These are phyloP conservation scores for Clarias macrocephalus DNA, from an alignment of 2,113 vertebrate species.

Conservation along the genomic window DNA sequence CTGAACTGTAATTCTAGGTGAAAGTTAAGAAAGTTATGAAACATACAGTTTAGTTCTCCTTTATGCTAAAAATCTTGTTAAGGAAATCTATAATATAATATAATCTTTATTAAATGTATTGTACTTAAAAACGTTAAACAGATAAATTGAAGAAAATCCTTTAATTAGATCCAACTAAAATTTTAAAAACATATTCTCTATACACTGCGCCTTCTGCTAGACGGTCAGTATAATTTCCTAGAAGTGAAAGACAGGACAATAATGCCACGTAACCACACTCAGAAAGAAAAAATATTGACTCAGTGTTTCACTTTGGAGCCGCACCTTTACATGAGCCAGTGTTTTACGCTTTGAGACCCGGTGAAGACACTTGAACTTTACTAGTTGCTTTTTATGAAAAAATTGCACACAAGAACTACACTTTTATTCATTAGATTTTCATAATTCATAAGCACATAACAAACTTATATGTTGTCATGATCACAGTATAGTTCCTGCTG, in stretches of 20 bases:
- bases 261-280: neutral
- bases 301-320: neutral
- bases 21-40: neutral
- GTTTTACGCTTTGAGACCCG: neutral
- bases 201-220: neutral
- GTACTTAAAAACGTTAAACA: neutral
- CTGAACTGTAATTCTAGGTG: neutral
- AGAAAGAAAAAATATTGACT: constrained; percentile 16
- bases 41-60: neutral
- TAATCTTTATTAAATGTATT: neutral
- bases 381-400: neutral
- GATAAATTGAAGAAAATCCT: neutral
- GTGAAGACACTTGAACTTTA: neutral
- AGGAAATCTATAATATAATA: no score
- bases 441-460: neutral
- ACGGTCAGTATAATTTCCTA: neutral
- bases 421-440: neutral
- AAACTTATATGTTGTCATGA: neutral
- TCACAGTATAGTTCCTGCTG: neutral
- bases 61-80: neutral
- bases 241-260: neutral
- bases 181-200: neutral
- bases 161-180: neutral
- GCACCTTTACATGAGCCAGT: neutral
- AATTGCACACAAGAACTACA: neutral